Conservation (phyloP, 2,113 vertebrate genomes). For the Cinclus cinclus region DNA sequence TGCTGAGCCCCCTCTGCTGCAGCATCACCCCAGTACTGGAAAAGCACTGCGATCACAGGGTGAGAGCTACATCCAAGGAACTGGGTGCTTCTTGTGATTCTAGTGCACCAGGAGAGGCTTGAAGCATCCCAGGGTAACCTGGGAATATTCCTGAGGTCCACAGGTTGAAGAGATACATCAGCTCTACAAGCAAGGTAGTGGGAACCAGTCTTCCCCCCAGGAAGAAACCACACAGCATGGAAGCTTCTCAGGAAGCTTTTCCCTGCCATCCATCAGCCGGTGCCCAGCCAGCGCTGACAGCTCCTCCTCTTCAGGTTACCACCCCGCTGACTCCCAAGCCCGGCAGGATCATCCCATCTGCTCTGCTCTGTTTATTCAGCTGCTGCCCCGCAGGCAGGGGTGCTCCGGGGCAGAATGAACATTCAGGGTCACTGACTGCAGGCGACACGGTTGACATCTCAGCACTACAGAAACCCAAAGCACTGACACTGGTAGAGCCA, state of each 20-base stretch:
- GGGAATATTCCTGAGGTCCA: not conserved
- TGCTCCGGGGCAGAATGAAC: conserved; percentile 24
- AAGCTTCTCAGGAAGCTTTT: conserved; percentile 49
- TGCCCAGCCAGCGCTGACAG: conserved; percentile 36
- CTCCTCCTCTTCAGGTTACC: conserved; percentile 51
- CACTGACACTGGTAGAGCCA: not conserved
- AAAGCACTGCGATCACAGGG: not conserved
- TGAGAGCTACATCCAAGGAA: not conserved
- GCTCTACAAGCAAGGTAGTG: not conserved
- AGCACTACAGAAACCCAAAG: not conserved
- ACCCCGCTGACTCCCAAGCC: not conserved
- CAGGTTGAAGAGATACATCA: not conserved
- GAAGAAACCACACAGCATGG: conserved; percentile 11
- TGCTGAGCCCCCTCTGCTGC: not conserved
- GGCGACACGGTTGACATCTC: conserved; percentile 22
- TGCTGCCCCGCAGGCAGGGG: not conserved
- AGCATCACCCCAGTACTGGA: not conserved
- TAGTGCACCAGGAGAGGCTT: not conserved
- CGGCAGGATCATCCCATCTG: conserved; percentile 35
- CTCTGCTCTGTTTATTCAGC: conserved; percentile 67
- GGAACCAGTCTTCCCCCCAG: not conserved
- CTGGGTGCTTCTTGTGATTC: not conserved
- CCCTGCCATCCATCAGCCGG: conserved; percentile 29
- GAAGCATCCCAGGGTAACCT: not conserved
- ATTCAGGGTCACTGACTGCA: conserved; percentile 9